phyloP scores from a whole-genome alignment of 2,797 vertebrate species.

The Gambusia yucatana region DNA sequence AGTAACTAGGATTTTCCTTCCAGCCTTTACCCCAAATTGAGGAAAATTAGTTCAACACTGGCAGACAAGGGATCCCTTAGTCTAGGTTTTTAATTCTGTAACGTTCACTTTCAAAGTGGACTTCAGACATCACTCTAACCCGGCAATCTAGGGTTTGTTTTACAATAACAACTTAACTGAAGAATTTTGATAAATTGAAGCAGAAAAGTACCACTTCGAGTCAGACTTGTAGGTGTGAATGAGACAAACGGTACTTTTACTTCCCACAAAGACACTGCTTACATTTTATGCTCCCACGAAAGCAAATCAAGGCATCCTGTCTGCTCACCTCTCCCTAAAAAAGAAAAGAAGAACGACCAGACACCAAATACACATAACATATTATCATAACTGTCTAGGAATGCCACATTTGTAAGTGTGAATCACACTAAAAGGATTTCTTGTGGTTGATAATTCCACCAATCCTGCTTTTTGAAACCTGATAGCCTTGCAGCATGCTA shows the following conservation, averaged over 20 bases:
- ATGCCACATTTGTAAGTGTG: constrained; percentile 15
- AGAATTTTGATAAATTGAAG: constrained; percentile 4
- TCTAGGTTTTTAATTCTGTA: neutral
- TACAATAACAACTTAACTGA: neutral
- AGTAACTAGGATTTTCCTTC: neutral
- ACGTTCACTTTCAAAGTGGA: neutral
- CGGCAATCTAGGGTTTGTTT: neutral
- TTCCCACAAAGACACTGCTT: constrained; percentile 36
- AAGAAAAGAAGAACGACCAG: constrained; percentile 13
- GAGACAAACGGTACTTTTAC: constrained; percentile 67
- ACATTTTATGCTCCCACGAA: neutral
- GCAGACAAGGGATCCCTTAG: neutral
- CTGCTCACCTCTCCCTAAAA: constrained; percentile 34
- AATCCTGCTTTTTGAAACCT: constrained; percentile 5
- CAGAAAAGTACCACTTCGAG: constrained; percentile 14
- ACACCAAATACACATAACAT: constrained; percentile 26
- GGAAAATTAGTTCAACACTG: neutral
- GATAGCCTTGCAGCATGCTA: neutral
- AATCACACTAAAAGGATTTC: constrained; percentile 40
- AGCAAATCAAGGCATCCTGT: constrained; percentile 11
- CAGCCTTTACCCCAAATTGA: neutral
- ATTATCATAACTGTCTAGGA: constrained; percentile 57
- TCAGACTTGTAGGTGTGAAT: constrained; percentile 51
- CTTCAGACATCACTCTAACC: neutral
- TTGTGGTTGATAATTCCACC: constrained; percentile 27